phyloP scores from a whole-genome alignment of 2,113 vertebrate species.

The Coptodon rendalli region DNA sequence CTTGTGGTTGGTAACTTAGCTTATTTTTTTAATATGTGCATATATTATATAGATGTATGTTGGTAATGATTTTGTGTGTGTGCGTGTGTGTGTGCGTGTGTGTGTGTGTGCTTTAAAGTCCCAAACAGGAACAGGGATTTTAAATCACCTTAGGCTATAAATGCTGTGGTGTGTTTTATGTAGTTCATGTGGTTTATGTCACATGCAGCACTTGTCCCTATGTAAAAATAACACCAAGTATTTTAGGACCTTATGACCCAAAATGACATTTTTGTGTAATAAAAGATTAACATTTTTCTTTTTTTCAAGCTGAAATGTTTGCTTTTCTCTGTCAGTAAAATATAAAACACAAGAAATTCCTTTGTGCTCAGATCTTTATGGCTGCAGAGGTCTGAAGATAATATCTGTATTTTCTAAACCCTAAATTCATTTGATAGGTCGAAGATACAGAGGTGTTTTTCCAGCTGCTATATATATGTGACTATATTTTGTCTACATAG shows the following conservation, averaged over 20 bases:
- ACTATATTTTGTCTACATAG: background rate
- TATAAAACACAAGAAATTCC: background rate
- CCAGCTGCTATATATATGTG: background rate
- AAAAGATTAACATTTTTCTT: background rate
- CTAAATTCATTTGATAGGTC: background rate
- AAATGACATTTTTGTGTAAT: background rate
- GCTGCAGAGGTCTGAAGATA: background rate
- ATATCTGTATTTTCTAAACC: background rate
- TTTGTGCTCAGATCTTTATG: background rate
- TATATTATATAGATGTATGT: background rate
- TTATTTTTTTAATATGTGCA: background rate
- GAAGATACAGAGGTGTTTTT: rapidly evolving
- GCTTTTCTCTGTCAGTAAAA: background rate
- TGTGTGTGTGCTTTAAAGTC: background rate
- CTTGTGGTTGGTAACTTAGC: background rate
- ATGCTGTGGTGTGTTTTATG: background rate
- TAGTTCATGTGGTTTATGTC: background rate
- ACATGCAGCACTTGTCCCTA: background rate
- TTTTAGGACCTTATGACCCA: background rate
- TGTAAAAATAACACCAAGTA: background rate
- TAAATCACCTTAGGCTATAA: rapidly evolving
- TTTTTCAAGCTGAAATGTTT: background rate
- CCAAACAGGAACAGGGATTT: background rate
- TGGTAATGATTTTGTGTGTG: background rate
- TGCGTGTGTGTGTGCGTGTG: background rate